Evolutionary conservation across 1,140 invertebrate genomes (phyloP).

Genomic region (Cydia splendana): DNA sequence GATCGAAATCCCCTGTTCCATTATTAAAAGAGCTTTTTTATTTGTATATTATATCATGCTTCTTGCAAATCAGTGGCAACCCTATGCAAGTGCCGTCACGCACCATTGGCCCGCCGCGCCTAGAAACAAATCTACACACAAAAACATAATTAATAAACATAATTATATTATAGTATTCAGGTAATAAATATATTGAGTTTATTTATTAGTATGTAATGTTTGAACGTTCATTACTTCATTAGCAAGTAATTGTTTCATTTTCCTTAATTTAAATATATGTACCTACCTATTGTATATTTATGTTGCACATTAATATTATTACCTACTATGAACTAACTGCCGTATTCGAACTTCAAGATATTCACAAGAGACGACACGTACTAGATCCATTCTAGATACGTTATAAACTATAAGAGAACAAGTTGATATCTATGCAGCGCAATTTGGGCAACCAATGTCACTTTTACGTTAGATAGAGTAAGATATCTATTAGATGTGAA

Average conservation of each 20-base stretch:
- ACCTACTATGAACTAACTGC: background rate
- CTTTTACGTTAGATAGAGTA: too few species aligned
- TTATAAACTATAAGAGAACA: too few species aligned
- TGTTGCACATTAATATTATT: background rate
- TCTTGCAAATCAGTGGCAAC: background rate
- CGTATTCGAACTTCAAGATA: too few species aligned
- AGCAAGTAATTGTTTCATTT: background rate
- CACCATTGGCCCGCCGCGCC: conserved; percentile 23
- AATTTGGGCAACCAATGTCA: too few species aligned
- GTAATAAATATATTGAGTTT: background rate
- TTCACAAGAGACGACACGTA: too few species aligned
- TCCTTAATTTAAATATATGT: background rate
- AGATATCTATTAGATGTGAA: too few species aligned
- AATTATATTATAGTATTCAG: background rate
- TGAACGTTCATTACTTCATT: background rate
- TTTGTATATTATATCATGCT: background rate
- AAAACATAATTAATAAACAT: background rate
- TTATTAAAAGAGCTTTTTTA: background rate
- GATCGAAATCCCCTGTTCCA: background rate
- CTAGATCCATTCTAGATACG: too few species aligned
- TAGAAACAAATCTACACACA: conserved; percentile 2
- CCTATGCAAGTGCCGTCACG: conserved; percentile 11
- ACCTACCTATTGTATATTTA: background rate
- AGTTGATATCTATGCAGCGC: too few species aligned
- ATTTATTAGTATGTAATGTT: background rate